Evolutionary conservation across 2,797 vertebrate species (phyloP).

Genomic region (Naso thynnoides): DNA sequence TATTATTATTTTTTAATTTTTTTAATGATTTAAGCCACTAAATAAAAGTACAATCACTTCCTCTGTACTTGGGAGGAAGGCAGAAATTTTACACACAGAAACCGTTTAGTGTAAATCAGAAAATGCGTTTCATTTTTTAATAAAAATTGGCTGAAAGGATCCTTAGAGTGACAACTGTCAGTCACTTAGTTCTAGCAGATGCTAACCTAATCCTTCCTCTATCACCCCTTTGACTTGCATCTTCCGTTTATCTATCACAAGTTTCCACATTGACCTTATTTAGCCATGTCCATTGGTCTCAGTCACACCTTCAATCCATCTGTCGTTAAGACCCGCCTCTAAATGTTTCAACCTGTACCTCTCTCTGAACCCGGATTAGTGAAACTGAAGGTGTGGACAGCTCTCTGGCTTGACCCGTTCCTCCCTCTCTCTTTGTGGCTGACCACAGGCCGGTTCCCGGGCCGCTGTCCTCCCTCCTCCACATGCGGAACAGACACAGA

Average conservation of each 20-base stretch:
- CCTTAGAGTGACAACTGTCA: not conserved
- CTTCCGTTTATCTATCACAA: constrained; percentile 2
- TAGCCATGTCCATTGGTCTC: constrained; percentile 5
- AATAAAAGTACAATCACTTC: not conserved
- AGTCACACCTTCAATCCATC: constrained; percentile 23
- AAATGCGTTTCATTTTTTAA: not conserved
- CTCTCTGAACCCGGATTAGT: constrained; percentile 53
- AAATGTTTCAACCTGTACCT: constrained; percentile 62
- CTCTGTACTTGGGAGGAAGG: not conserved
- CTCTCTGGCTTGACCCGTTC: constrained; percentile 65
- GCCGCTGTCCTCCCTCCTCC: constrained; percentile 89
- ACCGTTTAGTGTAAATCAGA: not conserved
- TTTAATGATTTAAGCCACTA: not conserved
- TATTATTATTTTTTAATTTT: too few species aligned
- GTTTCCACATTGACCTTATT: constrained; percentile 2
- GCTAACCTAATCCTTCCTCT: not conserved
- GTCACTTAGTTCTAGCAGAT: not conserved
- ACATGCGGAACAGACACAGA: constrained; percentile 90
- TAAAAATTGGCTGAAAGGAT: not conserved
- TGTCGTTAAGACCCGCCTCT: constrained; percentile 30
- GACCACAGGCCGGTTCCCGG: constrained; percentile 77
- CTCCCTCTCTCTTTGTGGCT: constrained; percentile 86
- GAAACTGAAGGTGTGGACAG: constrained; percentile 52
- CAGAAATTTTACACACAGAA: not conserved
- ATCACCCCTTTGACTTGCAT: not conserved